These are phyloP conservation scores for Myotis daubentonii DNA, from an alignment of 2,797 vertebrate genomes.

Conservation along the genomic window DNA sequence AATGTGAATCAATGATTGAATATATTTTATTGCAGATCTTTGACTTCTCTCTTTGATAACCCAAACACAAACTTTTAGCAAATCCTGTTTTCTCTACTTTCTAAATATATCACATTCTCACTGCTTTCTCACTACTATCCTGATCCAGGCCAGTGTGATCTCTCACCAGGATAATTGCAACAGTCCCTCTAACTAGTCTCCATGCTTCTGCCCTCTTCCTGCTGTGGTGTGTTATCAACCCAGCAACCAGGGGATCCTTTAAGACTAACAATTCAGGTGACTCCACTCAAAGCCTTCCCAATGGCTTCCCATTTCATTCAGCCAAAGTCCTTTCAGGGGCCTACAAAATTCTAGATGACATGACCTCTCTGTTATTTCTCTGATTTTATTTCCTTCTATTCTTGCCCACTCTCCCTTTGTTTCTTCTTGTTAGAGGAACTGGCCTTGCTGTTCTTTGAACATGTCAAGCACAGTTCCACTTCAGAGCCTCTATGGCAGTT, in stretches of 20 bases:
- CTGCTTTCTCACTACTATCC: not conserved
- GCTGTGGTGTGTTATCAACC: not conserved
- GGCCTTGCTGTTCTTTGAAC: not conserved
- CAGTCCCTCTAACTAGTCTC: not conserved
- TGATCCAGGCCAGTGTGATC: not conserved
- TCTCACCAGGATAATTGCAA: not conserved
- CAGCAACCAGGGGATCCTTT: not conserved
- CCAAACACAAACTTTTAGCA: not conserved
- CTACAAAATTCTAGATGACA: not conserved
- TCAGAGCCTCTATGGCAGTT: not conserved
- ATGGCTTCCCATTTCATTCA: not conserved
- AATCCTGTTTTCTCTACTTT: conserved; percentile 4
- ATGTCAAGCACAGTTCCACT: not conserved
- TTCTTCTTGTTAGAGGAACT: not conserved
- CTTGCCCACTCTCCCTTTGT: not conserved
- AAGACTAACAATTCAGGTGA: not conserved
- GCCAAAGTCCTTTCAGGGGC: not conserved
- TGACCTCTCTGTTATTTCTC: not conserved
- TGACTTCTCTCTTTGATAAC: not conserved
- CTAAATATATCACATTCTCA: not conserved
- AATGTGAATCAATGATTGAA: not conserved
- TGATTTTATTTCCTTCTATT: not conserved
- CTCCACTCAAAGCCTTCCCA: not conserved
- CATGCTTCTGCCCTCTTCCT: not conserved
- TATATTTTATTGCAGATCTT: not conserved